phyloP scores from a whole-genome alignment of 2,797 vertebrate genomes.

The Loris lydekkerianus region DNA sequence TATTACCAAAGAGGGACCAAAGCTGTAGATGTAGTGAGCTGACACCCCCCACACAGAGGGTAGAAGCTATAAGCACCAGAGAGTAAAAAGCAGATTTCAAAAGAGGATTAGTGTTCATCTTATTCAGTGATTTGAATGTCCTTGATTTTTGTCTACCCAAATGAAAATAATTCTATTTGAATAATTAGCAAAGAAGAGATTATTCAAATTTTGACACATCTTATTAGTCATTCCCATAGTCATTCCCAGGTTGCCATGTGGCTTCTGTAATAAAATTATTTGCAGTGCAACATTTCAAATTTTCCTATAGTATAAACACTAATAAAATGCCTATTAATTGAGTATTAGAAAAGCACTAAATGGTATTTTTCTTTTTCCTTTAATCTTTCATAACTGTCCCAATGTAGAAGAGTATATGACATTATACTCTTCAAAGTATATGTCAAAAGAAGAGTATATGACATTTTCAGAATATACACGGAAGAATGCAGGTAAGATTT shows the following conservation, averaged over 20 bases:
- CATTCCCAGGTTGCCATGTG: neutral
- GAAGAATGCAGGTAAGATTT: neutral
- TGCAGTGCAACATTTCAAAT: neutral
- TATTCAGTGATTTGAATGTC: neutral
- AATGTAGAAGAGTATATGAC: too few species aligned
- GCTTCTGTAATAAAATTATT: neutral
- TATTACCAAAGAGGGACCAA: neutral
- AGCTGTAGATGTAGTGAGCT: neutral
- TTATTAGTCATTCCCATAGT: neutral
- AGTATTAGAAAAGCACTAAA: neutral
- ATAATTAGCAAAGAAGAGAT: neutral
- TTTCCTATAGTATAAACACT: neutral
- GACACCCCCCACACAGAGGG: neutral
- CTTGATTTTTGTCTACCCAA: neutral
- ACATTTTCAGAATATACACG: neutral
- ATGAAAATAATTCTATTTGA: neutral
- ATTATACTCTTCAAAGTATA: too few species aligned
- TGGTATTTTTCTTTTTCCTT: neutral
- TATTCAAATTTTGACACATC: neutral
- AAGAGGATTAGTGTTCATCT: neutral
- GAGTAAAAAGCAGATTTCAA: neutral
- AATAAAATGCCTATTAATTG: neutral
- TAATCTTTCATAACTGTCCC: neutral
- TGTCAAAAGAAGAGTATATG: accelerated
- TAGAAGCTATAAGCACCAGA: accelerated